phyloP scores from a whole-genome alignment of 2,797 vertebrate genomes.

The Garrulus glandarius region DNA sequence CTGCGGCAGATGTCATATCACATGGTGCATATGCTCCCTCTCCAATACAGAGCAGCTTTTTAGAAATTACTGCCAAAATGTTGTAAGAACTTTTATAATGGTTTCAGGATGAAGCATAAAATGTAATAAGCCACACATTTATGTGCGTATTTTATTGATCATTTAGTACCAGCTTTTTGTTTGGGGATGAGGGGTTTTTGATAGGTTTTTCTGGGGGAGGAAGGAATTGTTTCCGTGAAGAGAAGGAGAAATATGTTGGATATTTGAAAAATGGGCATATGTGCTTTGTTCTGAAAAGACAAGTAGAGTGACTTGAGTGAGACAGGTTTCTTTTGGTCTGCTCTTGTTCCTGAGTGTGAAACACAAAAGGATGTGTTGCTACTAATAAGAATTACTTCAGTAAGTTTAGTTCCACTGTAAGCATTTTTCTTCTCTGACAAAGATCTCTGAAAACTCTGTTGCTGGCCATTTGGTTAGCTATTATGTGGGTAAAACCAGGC shows the following conservation, averaged over 20 bases:
- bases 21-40: conserved; percentile 77
- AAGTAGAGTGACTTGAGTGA: conserved; percentile 34
- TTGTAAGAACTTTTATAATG: conserved; percentile 67
- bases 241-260: not conserved
- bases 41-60: conserved; percentile 74
- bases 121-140: conserved; percentile 54
- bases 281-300: conserved; percentile 4
- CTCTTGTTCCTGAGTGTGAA: conserved; percentile 22
- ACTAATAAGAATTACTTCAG: not conserved
- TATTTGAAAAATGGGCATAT: not conserved
- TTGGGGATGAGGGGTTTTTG: fast-evolving
- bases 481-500: not conserved
- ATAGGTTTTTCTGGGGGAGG: not conserved
- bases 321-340: conserved; percentile 34
- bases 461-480: not conserved
- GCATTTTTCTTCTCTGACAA: not conserved
- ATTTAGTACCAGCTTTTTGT: conserved; percentile 1
- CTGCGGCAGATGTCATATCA: conserved; percentile 77
- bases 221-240: conserved; percentile 21
- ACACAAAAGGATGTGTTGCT: conserved; percentile 5
- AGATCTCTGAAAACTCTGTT: not conserved
- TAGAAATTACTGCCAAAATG: conserved; percentile 68
- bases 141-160: conserved; percentile 7
- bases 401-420: not conserved
- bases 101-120: conserved; percentile 64